Percentiles rank a stretch among this genome's conserved stretches.
Conservation (phyloP, 2,888 invertebrate species). For the Drosophila neotestacea region DNA sequence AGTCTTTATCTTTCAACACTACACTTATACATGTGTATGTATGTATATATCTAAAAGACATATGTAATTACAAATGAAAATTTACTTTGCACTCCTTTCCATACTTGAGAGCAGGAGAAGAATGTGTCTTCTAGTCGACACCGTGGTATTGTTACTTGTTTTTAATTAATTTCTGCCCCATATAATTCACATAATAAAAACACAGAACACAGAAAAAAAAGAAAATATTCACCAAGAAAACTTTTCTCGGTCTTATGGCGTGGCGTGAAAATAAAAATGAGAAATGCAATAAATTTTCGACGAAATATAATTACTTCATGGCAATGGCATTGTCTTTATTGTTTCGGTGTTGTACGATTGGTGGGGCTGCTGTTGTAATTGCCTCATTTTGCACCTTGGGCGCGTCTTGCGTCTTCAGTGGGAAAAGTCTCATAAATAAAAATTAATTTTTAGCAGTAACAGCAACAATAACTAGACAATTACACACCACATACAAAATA, state of each 20-base stretch:
- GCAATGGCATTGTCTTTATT: constrained; percentile 57
- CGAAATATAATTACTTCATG: constrained; percentile 82
- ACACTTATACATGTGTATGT: too few species aligned
- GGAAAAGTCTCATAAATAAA: constrained; percentile 58
- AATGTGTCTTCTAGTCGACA: background rate
- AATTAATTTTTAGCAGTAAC: constrained; percentile 67
- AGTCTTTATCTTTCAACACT: too few species aligned
- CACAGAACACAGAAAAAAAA: constrained; percentile 5
- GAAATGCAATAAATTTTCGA: constrained; percentile 81
- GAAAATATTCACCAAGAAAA: constrained; percentile 11
- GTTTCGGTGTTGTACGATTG: constrained; percentile 13
- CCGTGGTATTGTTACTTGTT: constrained; percentile 20
- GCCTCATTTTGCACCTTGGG: constrained; percentile 61
- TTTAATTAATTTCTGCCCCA: constrained; percentile 75
- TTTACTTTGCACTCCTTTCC: background rate
- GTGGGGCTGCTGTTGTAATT: constrained; percentile 49
- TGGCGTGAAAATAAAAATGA: constrained; percentile 79
- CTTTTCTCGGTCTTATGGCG: constrained; percentile 27
- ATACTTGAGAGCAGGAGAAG: background rate
- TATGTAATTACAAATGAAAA: constrained; percentile 12
- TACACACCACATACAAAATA: constrained; percentile 70
- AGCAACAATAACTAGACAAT: constrained; percentile 72
- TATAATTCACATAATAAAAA: constrained; percentile 19
- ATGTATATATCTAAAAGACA: constrained; percentile 3
- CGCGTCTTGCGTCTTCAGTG: constrained; percentile 21